phyloP scores from a whole-genome alignment of 92 coral and sea anemone species.

The Hydrozoanthus gracilis region DNA sequence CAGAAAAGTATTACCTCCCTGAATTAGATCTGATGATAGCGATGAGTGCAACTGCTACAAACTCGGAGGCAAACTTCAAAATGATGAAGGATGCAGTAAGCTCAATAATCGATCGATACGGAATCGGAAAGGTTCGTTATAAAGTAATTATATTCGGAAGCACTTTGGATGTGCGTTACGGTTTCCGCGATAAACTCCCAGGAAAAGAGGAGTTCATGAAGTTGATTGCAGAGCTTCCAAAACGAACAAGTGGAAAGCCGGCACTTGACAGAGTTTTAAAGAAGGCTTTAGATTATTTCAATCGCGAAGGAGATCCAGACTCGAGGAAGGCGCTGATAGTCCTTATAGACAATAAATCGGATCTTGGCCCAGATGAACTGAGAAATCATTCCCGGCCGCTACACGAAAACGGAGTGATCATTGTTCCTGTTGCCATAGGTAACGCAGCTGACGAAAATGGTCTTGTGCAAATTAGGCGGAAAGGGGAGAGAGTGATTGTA shows the following conservation, averaged over 20 bases:
- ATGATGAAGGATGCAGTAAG: slow-evolving; percentile 59
- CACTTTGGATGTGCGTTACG: not conserved
- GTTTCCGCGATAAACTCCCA: slow-evolving; percentile 34
- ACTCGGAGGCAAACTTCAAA: slow-evolving; percentile 64
- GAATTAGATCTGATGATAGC: slow-evolving; percentile 81
- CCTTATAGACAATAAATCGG: slow-evolving; percentile 52
- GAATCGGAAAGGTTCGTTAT: slow-evolving; percentile 57
- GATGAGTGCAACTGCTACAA: slow-evolving; percentile 70
- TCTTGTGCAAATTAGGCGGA: slow-evolving; percentile 29
- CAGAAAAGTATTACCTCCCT: slow-evolving; percentile 57
- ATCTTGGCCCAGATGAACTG: slow-evolving; percentile 33
- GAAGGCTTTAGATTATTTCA: slow-evolving; percentile 5
- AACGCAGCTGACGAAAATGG: slow-evolving; percentile 3
- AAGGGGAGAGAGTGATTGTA: slow-evolving; percentile 44
- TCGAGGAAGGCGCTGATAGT: slow-evolving; percentile 52
- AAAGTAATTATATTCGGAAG: slow-evolving; percentile 60
- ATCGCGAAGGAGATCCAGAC: slow-evolving; percentile 40
- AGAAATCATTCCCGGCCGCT: not conserved
- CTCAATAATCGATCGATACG: slow-evolving; percentile 66
- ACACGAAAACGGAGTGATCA: slow-evolving; percentile 20
- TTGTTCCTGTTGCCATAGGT: slow-evolving; percentile 36
- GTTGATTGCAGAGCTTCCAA: slow-evolving; percentile 22
- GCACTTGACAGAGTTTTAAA: not conserved
- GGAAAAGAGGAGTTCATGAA: slow-evolving; percentile 32
- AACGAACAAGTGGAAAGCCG: slow-evolving; percentile 5